Evolutionary conservation across 2,888 invertebrate genomes (phyloP), one percentile per base, ranked within the genome.

Genomic region (Chrysolina oricalcia): DNA sequence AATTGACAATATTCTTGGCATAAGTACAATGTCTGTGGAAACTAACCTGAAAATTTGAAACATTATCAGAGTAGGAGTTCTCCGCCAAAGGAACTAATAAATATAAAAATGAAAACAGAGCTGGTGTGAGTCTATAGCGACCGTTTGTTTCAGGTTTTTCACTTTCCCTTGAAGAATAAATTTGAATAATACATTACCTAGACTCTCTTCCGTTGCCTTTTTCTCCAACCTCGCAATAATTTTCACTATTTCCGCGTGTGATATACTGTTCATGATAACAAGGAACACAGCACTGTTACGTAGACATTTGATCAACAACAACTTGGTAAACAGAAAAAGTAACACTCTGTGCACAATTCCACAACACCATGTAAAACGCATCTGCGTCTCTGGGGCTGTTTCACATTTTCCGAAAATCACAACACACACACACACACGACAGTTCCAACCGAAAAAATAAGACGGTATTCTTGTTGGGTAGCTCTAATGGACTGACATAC

Each of bases 181-280:
- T 19, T 13, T 4, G 13, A 23, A 53, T 19, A 10, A 53, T 53
- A 69, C 73, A 76, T 70, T 74, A 79, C 80, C 80, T 80, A 73
- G 73, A 48, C 71, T 46, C 41, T 77, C 65, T 19, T 59, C 50
- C 11, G 72, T 46, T 13, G 77, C 65, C 59, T 80, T 80, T 70
- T 80, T 80, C 68, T 80, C 80, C 23, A 80, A 68, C 68, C 73
- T 77, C 23, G 78, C 77, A 13, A 80, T 80, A 74, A 80, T 80
- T 70, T 75, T 78, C 67, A 80, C 78, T 69, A 80, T 80, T 67
- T 78, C 77, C 17, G 78, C 70, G 69, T 80, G 78, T 35, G 78
- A 63, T 63, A 80, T 69, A 27, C 67, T 74, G 77, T 80, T 78
- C 80, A 80, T 80, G 67, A 77, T 79, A 62, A 67, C 59, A 50